Base-by-base conservation (phyloP, 2,113 vertebrate species). In the Petrocephalus zakoni region DNA sequence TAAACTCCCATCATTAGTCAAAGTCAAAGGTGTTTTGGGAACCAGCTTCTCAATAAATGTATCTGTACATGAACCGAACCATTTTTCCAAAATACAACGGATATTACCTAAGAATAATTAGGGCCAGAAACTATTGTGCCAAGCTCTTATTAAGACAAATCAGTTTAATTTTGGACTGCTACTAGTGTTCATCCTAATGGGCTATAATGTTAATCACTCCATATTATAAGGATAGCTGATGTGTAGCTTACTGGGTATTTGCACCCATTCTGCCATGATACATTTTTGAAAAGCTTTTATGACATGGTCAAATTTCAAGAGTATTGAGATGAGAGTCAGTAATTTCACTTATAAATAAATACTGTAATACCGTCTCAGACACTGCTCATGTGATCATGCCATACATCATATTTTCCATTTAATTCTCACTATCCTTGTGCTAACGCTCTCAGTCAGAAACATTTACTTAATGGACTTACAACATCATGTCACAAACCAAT, bases 321-420 rank as follows among this genome's bases (percentile, higher is more conserved):
- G 34, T 52, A 61, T 21, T 15, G 52, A 22, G 49, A 25, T 19
- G 21, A 46, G 10, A 72, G 87, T 88, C 55, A 81, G n/a, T 64
- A 55, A 56, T 88, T 81, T 87, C 47, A 89, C 51, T 85, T 84
- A 64, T 64, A 90, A 88, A 90, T 87, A 88, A 88, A 88, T 87
- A 22, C 68, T 88, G 84, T 64, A 58, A 83, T 72, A 88, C 84
- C 82, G 64, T 64, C 56, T 42, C 87, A 47, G 82, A 55, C 68
- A 56, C 87, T 75, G 89, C 51, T 29, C 42, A 64, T 19, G 56
- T 78, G 83, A 86, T 46, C 53, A 51, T 86, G 87, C 49, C 52
- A 88, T 15, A 49, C 61, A 52, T 88, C 87, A 61, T 42, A 58
- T 21, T 37, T 52, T 61, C 29, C 22, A 29, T 21, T 88, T 47